phyloP scores from a whole-genome alignment of 2,888 invertebrate genomes.

The Oxystoma pomonae region DNA sequence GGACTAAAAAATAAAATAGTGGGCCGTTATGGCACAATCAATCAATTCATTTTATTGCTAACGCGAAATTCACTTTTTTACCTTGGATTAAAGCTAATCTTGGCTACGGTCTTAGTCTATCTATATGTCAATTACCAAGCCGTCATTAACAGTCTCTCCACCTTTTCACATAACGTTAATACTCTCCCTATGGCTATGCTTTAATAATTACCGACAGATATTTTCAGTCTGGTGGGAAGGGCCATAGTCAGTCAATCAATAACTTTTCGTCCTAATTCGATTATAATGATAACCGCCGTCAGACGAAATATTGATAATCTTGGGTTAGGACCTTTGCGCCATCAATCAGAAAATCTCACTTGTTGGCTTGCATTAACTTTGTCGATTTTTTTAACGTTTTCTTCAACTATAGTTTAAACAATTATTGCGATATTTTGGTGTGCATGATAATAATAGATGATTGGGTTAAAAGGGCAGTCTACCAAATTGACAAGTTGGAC shows the following conservation, averaged over 20 bases:
- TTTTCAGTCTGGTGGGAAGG: slow-evolving; percentile 13
- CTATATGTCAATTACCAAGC: background rate
- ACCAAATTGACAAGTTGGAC: too few relatives aligned
- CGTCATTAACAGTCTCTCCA: background rate
- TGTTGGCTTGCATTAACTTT: slow-evolving; percentile 20
- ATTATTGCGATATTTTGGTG: slow-evolving; percentile 17
- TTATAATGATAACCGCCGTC: slow-evolving; percentile 26
- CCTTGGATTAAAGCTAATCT: too few relatives aligned
- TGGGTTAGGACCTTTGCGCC: slow-evolving; percentile 18
- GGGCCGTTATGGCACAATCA: too few relatives aligned
- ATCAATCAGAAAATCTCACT: slow-evolving; percentile 21
- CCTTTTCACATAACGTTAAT: background rate
- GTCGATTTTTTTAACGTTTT: slow-evolving; percentile 18
- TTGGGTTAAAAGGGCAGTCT: too few relatives aligned
- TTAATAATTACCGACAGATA: background rate
- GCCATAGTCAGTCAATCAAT: slow-evolving; percentile 26
- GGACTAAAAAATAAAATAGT: too few relatives aligned
- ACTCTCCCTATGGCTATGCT: background rate
- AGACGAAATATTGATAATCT: slow-evolving; percentile 25
- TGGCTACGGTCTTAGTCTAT: too few relatives aligned
- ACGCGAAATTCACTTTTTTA: too few relatives aligned
- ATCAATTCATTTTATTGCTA: too few relatives aligned
- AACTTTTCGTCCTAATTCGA: slow-evolving; percentile 25
- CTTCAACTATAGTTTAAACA: background rate
- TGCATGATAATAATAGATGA: too few relatives aligned